Evolutionary conservation across 2,113 vertebrate species (phyloP), one percentile per base, ranked within the genome.

Genomic region (Eupsittula cactorum): DNA sequence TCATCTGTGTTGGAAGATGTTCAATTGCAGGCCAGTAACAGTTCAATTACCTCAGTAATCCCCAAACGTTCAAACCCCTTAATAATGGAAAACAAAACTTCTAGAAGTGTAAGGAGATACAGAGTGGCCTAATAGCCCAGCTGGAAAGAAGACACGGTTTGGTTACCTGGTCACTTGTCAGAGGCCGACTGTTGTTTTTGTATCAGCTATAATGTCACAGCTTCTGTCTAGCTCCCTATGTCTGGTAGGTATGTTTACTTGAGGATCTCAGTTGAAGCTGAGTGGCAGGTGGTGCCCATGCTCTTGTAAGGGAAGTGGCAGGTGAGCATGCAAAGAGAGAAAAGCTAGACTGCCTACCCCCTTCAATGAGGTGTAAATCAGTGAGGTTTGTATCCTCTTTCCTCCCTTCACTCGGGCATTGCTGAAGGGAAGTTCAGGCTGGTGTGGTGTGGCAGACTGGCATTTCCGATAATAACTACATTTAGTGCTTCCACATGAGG

Each of bases 401-500:
- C 10, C 23, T 79, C 16, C 57, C 33, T 93, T 90, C 13, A 8
- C 9, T 86, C 9, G 27, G 17, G 31, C 27, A 9, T 53, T 67
- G 35, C 28, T 82, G 65, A 68, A 75, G 57, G 27, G 70, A 64
- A 44, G 49, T 49, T 81, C 15, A 39, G 59, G n/a, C 24, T 69
- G 21, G 3, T 69, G 55, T 33, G 57, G 17, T 27, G 25, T 73
- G 44, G 44, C 69, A 73, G 47, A 37, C 49, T 41, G 49, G 53
- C 42, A 62, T 73, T 89, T 87, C 44, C 81, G 17, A 7, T 53
- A 16, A 11, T 83, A 65, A 31, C 47, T 65, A 16, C 31, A 67
- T 20, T 57, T 74, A 47, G 9, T 62, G 33, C 12, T 86, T 74
- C 33, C 23, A 65, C 0, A 0, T 57, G 20, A 8, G 19, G 31